These are phyloP conservation scores for Drosophila tristis DNA, from an alignment of 1,140 invertebrate genomes.

Conservation along the genomic window DNA sequence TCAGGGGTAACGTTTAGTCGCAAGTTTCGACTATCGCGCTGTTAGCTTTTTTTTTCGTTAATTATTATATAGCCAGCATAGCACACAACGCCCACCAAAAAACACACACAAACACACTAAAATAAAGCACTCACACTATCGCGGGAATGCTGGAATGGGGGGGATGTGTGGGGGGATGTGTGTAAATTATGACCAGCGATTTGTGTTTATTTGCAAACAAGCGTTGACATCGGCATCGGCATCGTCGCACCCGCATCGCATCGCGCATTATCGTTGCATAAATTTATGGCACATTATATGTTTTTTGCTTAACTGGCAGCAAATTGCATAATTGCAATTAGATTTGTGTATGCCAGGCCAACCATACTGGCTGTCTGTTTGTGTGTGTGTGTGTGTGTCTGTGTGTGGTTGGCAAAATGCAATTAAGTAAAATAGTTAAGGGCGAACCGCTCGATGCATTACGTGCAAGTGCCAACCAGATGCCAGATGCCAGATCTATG, in stretches of 20 bases:
- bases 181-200: slow-evolving; percentile 69
- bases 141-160: no score
- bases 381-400: background rate
- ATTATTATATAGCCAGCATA: slow-evolving; percentile 59
- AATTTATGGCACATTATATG: slow-evolving; percentile 71
- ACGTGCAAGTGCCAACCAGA: slow-evolving; percentile 30
- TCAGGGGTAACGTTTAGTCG: no score
- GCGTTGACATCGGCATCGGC: slow-evolving; percentile 51
- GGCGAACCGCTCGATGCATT: slow-evolving; percentile 16
- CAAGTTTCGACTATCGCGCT: no score
- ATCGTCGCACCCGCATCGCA: slow-evolving; percentile 16
- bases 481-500: slow-evolving; percentile 11
- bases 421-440: slow-evolving; percentile 40
- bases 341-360: slow-evolving; percentile 48
- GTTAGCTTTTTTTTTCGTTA: slow-evolving; percentile 30
- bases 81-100: slow-evolving; percentile 18
- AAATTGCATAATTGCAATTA: slow-evolving; percentile 82
- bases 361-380: no score
- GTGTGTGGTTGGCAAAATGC: slow-evolving; percentile 40
- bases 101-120: background rate
- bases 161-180: background rate
- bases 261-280: slow-evolving; percentile 55
- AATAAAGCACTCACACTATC: slow-evolving; percentile 7
- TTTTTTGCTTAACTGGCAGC: slow-evolving; percentile 50
- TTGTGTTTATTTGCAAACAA: slow-evolving; percentile 79